phyloP scores from a whole-genome alignment of 1,140 invertebrate genomes.

The Eupristina koningsbergeri region DNA sequence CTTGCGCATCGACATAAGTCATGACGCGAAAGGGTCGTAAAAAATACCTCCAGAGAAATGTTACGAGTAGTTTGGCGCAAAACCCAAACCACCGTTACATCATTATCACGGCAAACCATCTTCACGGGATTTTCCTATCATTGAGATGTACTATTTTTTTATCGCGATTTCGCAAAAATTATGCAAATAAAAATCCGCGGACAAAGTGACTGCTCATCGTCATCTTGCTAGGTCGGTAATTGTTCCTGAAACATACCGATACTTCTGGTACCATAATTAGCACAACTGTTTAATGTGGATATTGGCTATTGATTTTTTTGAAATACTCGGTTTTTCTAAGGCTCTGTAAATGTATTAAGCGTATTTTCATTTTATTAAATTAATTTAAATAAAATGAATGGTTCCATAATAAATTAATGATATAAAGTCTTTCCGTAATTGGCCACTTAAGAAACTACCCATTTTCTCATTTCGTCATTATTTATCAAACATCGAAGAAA shows the following conservation, averaged over 20 bases:
- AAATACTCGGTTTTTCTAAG: not conserved
- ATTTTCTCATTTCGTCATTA: not conserved
- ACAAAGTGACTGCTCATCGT: not conserved
- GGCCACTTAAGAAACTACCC: not conserved
- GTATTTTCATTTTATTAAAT: not conserved
- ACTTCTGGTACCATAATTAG: not conserved
- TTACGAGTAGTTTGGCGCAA: conserved; percentile 40
- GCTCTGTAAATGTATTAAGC: too few species aligned
- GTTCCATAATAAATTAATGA: not conserved
- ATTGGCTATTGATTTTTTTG: not conserved
- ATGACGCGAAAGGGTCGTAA: conserved; percentile 16
- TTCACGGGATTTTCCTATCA: not conserved
- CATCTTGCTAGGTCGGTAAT: not conserved
- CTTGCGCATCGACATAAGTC: not conserved
- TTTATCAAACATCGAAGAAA: not conserved
- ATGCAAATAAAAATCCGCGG: conserved; percentile 1
- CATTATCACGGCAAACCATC: conserved; percentile 31
- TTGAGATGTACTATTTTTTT: conserved; percentile 11
- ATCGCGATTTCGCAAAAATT: conserved; percentile 16
- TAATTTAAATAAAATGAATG: not conserved
- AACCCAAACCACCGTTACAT: conserved; percentile 42
- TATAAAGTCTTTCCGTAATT: not conserved
- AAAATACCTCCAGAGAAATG: conserved; percentile 20
- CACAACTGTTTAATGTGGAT: not conserved
- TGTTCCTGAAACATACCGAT: not conserved